Evolutionary conservation across 92 coral and sea anemone species (phyloP), one percentile per base, ranked within the genome.

Genomic region (Siderastrea radians): DNA sequence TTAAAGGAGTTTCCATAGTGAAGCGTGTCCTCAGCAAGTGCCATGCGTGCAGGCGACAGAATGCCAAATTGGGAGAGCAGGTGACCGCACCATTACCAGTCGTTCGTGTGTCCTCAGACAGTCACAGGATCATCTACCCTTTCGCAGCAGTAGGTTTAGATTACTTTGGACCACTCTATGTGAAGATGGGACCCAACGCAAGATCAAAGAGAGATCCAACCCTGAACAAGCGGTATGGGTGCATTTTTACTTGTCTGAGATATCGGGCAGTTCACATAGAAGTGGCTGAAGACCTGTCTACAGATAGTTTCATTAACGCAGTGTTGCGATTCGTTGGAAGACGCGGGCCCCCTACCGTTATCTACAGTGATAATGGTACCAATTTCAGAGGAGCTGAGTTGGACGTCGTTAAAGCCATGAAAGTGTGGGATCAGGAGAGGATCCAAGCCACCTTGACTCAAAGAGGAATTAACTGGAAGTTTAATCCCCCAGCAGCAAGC

Each of bases 61-160:
- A 63, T 75, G 95, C 90, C 73, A 88, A 69, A 59, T 17, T 72
- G 3, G 90, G 92, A 78, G 83, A 83, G 59, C 92, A 92, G 61
- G 46, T 89, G 2, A 92, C 90, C 10, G 95, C 90, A 10, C 93
- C 87, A 15, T 78, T 92, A 3, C 93, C 93, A 75, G 75, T 57
- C 1, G 89, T 91, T 14, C 73, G 89, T 74, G 66, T 83, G 45
- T 83, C 95, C 12, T 88, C 92, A n/a, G 95, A 91, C 74, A 88
- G 88, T 77, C 57, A 92, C 53, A 65, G 82, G n/a, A 71, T 88
- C 46, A 63, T 82, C 72, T 91, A 80, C 38, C 92, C 89, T 11
- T 92, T 88, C 64, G 88, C 94, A 66, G 92, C 94, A 19, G 94
- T 92, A 4, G 95, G 95, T 38, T 57, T 92, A 4, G 85, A 92